phyloP scores from a whole-genome alignment of 2,113 vertebrate species.

The Heliornis fulica region DNA sequence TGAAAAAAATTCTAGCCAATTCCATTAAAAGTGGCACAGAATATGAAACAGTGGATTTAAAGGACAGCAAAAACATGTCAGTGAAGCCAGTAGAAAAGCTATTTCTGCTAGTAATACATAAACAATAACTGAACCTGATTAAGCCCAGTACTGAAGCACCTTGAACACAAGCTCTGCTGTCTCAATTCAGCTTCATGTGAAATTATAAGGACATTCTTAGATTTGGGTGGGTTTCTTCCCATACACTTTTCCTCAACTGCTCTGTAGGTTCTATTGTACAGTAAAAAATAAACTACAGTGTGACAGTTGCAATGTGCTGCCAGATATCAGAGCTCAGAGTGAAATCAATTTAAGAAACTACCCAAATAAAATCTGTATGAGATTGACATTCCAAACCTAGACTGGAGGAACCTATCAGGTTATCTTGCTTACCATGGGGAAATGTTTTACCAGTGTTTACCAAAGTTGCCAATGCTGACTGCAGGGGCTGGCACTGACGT shows the following conservation, averaged over 20 bases:
- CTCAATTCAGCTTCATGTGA: accelerated
- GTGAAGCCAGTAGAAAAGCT: neutral
- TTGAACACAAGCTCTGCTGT: neutral
- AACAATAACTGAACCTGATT: neutral
- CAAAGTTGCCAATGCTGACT: accelerated
- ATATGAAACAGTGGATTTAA: neutral
- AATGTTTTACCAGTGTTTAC: neutral
- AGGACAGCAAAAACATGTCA: neutral
- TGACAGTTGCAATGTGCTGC: accelerated
- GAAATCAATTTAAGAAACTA: neutral
- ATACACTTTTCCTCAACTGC: neutral
- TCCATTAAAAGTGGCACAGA: neutral
- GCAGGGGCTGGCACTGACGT: neutral
- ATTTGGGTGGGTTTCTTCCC: neutral
- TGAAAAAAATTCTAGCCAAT: neutral
- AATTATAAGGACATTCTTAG: neutral
- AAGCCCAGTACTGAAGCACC: neutral
- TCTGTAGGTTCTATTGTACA: accelerated
- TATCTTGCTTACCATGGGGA: neutral
- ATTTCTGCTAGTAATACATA: neutral
- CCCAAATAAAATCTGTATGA: neutral
- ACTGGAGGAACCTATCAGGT: accelerated
- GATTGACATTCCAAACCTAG: neutral
- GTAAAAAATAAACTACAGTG: accelerated
- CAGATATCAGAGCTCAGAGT: neutral